Evolutionary conservation across 1,140 invertebrate species (phyloP).

Genomic region (Eubasilissa regina): DNA sequence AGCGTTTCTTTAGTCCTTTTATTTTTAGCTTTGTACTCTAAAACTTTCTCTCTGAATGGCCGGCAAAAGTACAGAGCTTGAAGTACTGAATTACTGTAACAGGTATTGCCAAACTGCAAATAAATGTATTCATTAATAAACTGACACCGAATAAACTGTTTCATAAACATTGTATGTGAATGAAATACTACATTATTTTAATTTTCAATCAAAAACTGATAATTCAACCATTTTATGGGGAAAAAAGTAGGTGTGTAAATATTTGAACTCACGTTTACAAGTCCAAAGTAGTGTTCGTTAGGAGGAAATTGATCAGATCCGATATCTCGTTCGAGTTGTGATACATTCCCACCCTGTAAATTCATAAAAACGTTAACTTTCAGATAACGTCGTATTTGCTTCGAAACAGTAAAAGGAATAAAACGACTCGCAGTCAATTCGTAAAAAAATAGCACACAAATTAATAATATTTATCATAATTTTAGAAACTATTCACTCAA

Average conservation of each 20-base stretch:
- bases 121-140: not conserved
- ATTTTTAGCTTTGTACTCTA: constrained; percentile 98
- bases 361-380: constrained; percentile 19
- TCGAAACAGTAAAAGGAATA: not conserved
- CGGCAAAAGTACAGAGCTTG: constrained; percentile 99
- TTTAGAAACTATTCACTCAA: not conserved
- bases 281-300: constrained; percentile 98
- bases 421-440: not conserved
- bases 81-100: constrained; percentile 99
- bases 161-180: too few species aligned
- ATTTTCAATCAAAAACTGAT: too few species aligned
- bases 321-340: constrained; percentile 97
- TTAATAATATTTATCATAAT: not conserved
- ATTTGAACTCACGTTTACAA: constrained; percentile 91
- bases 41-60: constrained; percentile 97
- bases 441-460: not conserved
- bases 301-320: constrained; percentile 97
- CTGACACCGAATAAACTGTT: too few species aligned
- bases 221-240: not conserved
- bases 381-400: constrained; percentile 4
- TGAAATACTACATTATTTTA: too few species aligned
- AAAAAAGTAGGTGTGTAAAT: constrained; percentile 22
- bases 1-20: constrained; percentile 98
- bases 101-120: constrained; percentile 99
- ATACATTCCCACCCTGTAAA: constrained; percentile 95